These are phyloP conservation scores for Drosophila siamana DNA, from an alignment of 2,888 invertebrate genomes.

Conservation along the genomic window DNA sequence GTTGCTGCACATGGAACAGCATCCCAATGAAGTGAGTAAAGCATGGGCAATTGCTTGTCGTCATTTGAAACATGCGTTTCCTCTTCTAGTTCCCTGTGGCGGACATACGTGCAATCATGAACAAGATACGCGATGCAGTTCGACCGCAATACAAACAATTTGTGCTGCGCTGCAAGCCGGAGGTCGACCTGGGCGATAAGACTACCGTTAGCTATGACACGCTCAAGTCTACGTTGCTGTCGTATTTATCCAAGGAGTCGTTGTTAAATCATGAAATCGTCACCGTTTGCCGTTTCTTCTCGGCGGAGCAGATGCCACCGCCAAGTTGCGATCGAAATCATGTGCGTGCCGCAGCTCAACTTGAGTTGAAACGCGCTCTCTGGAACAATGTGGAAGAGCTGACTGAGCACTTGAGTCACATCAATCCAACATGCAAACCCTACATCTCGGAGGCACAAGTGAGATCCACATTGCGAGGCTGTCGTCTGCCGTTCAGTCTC, in stretches of 20 bases:
- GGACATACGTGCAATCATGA: conserved; percentile 90
- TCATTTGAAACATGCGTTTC: conserved; percentile 17
- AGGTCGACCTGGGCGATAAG: conserved; percentile 59
- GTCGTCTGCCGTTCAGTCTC: conserved; percentile 89
- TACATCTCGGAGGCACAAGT: conserved; percentile 87
- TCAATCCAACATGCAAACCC: conserved; percentile 87
- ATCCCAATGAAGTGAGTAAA: conserved; percentile 89
- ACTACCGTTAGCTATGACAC: conserved; percentile 80
- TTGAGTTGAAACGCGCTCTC: conserved; percentile 89
- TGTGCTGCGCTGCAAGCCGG: conserved; percentile 89
- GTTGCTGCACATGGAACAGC: conserved; percentile 93
- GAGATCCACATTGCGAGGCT: conserved; percentile 89
- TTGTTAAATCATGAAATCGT: conserved; percentile 93
- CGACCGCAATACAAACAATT: conserved; percentile 91
- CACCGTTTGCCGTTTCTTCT: conserved; percentile 90
- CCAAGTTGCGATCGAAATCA: conserved; percentile 84
- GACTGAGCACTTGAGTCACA: conserved; percentile 87
- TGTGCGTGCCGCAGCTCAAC: conserved; percentile 89
- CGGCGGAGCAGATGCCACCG: conserved; percentile 87
- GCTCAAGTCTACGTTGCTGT: conserved; percentile 88
- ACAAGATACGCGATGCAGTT: conserved; percentile 90
- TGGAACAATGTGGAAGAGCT: conserved; percentile 90
- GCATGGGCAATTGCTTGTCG: background rate
- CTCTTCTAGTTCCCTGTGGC: conserved; percentile 89
- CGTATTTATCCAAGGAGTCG: conserved; percentile 77